phyloP scores from a whole-genome alignment of 2,113 vertebrate genomes.

The Paracyprichromis sp. region DNA sequence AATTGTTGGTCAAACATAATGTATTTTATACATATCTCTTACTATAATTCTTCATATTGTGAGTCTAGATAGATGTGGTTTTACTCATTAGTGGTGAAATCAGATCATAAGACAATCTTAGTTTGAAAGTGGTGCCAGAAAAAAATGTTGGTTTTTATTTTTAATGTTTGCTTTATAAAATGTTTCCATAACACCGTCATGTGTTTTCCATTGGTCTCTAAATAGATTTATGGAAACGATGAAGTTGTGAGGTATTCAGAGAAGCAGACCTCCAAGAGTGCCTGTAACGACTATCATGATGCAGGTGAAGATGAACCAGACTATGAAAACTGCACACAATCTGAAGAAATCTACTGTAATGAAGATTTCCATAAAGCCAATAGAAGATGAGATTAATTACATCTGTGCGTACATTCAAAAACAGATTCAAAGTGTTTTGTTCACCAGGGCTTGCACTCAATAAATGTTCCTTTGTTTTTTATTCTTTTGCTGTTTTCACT shows the following conservation, averaged over 20 bases:
- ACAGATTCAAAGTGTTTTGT: neutral
- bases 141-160: neutral
- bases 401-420: neutral
- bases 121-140: neutral
- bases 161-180: neutral
- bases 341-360: neutral
- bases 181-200: fast-evolving
- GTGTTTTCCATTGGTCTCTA: neutral
- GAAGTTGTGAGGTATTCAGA: neutral
- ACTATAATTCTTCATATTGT: neutral
- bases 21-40: neutral
- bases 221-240: neutral
- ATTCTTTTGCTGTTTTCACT: neutral
- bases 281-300: neutral
- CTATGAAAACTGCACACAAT: neutral
- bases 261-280: neutral
- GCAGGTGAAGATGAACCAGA: neutral
- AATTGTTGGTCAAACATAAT: neutral
- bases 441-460: neutral
- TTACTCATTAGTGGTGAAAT: neutral
- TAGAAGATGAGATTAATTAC: neutral
- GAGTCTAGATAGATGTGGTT: neutral
- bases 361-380: neutral
- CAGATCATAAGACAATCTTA: neutral
- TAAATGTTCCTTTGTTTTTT: neutral